phyloP scores from a whole-genome alignment of 2,888 invertebrate genomes.

The Acanthosoma haemorrhoidale region DNA sequence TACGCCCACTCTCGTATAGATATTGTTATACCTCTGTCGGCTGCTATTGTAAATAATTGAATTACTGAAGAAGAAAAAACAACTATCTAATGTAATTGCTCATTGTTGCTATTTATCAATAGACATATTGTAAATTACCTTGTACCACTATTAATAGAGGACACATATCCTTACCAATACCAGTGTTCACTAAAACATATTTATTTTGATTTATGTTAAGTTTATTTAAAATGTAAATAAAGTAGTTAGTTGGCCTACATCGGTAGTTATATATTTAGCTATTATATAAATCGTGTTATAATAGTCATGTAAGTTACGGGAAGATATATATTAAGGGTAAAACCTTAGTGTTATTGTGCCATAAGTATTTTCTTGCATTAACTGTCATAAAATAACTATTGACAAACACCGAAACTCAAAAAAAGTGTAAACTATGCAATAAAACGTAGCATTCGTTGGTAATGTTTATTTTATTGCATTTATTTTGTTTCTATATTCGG shows the following conservation, averaged over 20 bases:
- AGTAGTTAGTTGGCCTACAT: constrained; percentile 35
- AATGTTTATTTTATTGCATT: constrained; percentile 24
- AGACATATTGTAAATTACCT: not conserved
- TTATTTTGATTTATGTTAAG: not conserved
- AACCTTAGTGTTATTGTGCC: constrained; percentile 6
- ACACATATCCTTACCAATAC: constrained; percentile 21
- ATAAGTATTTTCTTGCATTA: constrained; percentile 13
- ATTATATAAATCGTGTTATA: not conserved
- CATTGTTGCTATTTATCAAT: not conserved
- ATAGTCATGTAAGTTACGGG: not conserved
- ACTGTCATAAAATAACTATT: not conserved
- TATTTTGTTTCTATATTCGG: constrained; percentile 11
- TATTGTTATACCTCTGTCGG: too few species aligned
- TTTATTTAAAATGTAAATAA: constrained; percentile 22
- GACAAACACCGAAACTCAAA: not conserved
- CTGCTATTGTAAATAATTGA: not conserved
- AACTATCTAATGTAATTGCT: not conserved
- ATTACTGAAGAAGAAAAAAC: not conserved
- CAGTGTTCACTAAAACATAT: not conserved
- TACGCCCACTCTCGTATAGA: too few species aligned
- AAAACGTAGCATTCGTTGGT: constrained; percentile 20
- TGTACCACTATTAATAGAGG: not conserved
- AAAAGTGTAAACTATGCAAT: constrained; percentile 33
- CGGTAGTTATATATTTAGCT: constrained; percentile 25
- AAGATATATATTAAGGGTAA: constrained; percentile 4